Conservation (phyloP, 2,797 vertebrate species). For the Mareca penelope region DNA sequence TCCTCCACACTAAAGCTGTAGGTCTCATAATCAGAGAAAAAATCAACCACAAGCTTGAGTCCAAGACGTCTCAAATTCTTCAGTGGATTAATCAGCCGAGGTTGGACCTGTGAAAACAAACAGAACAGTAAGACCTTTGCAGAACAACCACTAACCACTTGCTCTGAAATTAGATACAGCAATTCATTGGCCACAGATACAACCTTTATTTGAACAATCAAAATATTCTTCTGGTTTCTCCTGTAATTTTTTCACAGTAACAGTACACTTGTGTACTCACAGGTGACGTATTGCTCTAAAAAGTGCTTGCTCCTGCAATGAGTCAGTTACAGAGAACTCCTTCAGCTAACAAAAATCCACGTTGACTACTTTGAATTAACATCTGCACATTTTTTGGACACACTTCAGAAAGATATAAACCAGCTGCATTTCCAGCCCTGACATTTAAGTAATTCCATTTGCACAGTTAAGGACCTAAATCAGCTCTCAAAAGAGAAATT, state of each 20-base stretch:
- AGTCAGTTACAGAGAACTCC: neutral
- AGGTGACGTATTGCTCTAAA: neutral
- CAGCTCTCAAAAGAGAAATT: neutral
- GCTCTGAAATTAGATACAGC: neutral
- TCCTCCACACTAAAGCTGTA: slow-evolving; percentile 88
- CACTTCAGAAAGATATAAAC: neutral
- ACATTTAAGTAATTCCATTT: neutral
- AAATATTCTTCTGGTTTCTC: neutral
- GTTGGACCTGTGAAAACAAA: slow-evolving; percentile 82
- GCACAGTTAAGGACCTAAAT: neutral
- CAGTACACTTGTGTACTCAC: neutral
- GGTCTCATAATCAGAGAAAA: slow-evolving; percentile 89
- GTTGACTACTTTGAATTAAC: neutral
- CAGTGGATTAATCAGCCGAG: slow-evolving; percentile 88
- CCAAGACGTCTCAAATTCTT: slow-evolving; percentile 94
- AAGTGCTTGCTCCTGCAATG: neutral
- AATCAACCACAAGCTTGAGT: slow-evolving; percentile 87
- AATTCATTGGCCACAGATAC: neutral
- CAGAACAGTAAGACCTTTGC: neutral
- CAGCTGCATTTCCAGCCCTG: neutral
- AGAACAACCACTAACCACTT: neutral
- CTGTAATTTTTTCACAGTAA: neutral
- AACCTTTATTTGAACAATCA: neutral
- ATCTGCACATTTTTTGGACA: neutral
- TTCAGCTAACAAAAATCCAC: neutral